These are phyloP conservation scores for Tiliacea aurago DNA, from an alignment of 2,888 invertebrate species.

Conservation along the genomic window DNA sequence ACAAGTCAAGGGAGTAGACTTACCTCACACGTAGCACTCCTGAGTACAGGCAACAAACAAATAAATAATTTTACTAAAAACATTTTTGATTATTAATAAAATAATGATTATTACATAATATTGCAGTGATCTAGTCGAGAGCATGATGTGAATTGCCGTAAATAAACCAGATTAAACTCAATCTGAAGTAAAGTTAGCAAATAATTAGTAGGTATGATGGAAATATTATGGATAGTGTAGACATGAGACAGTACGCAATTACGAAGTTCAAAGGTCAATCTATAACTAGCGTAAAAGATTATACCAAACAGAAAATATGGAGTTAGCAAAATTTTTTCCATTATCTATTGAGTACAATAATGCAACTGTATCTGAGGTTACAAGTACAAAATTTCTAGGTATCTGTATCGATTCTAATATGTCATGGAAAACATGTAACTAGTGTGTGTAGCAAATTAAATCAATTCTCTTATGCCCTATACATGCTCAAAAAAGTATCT, in stretches of 20 bases:
- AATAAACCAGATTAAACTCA: conserved; percentile 21
- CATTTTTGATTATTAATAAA: conserved; percentile 16
- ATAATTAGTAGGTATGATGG: conserved; percentile 3
- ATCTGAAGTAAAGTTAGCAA: conserved; percentile 48
- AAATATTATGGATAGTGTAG: conserved; percentile 6
- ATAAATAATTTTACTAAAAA: conserved; percentile 23
- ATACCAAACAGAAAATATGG: neutral
- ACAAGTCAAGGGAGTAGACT: conserved; percentile 34
- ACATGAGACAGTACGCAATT: conserved; percentile 12
- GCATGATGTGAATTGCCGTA: conserved; percentile 26
- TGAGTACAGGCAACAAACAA: conserved; percentile 49
- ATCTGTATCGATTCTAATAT: too few relatives aligned
- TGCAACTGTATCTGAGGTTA: too few relatives aligned
- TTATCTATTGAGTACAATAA: too few relatives aligned
- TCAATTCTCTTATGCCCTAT: too few relatives aligned
- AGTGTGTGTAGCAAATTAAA: too few relatives aligned
- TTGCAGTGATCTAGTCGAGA: conserved; percentile 10
- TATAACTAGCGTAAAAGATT: conserved; percentile 5
- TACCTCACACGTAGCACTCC: conserved; percentile 53
- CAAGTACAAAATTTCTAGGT: too few relatives aligned
- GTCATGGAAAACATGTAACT: too few relatives aligned
- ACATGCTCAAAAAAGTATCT: too few relatives aligned
- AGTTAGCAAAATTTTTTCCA: neutral
- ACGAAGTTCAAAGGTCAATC: conserved; percentile 12
- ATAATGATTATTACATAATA: neutral